Evolutionary conservation across 2,113 vertebrate species (phyloP).

Genomic region (Datnioides undecimradiatus): DNA sequence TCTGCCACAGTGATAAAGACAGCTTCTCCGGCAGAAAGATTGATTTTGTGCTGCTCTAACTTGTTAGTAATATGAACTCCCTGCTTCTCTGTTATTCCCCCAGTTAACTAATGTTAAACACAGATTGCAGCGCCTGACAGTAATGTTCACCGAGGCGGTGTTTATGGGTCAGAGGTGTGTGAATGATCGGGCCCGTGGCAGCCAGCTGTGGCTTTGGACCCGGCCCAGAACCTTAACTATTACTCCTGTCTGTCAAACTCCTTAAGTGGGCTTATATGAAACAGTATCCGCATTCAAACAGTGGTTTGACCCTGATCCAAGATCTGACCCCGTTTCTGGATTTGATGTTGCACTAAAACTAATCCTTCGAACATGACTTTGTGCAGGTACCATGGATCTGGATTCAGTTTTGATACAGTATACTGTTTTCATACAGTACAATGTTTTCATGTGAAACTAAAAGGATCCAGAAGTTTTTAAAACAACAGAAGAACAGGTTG

Average conservation of each 20-base stretch:
- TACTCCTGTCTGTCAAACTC: slow-evolving; percentile 63
- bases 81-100: slow-evolving; percentile 61
- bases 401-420: neutral
- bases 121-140: slow-evolving; percentile 68
- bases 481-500: slow-evolving; percentile 8
- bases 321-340: slow-evolving; percentile 38
- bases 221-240: slow-evolving; percentile 65
- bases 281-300: slow-evolving; percentile 68
- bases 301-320: slow-evolving; percentile 57
- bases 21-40: slow-evolving; percentile 30
- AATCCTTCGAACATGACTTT: slow-evolving; percentile 22
- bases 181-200: slow-evolving; percentile 61
- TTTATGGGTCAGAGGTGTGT: slow-evolving; percentile 78
- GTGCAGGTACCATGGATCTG: slow-evolving; percentile 11
- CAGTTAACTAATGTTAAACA: slow-evolving; percentile 77
- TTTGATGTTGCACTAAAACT: slow-evolving; percentile 38
- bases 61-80: slow-evolving; percentile 60
- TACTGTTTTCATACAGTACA: neutral
- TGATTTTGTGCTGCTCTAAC: slow-evolving; percentile 46
- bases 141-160: slow-evolving; percentile 66
- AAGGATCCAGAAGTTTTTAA: neutral
- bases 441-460: slow-evolving; percentile 9
- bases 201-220: slow-evolving; percentile 76
- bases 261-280: slow-evolving; percentile 63
- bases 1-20: slow-evolving; percentile 9